Conservation (phyloP, 2,888 invertebrate genomes). For the Tricholauxania praeusta region DNA sequence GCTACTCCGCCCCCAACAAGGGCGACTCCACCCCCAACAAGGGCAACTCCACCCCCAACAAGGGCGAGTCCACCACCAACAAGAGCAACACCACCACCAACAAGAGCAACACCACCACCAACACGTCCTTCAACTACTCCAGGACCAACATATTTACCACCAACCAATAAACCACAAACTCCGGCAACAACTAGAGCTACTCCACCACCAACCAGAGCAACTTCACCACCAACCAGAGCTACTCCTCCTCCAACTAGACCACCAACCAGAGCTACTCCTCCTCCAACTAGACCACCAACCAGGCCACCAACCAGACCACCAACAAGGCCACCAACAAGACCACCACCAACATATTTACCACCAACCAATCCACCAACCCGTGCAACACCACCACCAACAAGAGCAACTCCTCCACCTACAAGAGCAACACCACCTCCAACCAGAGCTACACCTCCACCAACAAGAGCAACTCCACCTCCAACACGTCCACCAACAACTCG, state of each 20-base stretch:
- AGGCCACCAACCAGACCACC: conserved; percentile 44
- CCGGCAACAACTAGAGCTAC: conserved; percentile 23
- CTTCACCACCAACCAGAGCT: conserved; percentile 38
- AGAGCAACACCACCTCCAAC: conserved; percentile 29
- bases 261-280: conserved; percentile 36
- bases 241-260: conserved; percentile 38
- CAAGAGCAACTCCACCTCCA: conserved; percentile 8
- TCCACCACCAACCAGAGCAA: conserved; percentile 36
- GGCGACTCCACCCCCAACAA: conserved; percentile 6
- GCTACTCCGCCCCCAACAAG: conserved; percentile 32
- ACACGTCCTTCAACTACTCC: conserved; percentile 36
- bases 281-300: conserved; percentile 25
- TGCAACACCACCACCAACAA: conserved; percentile 41
- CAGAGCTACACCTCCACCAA: conserved; percentile 14
- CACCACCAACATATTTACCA: conserved; percentile 40
- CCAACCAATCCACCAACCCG: conserved; percentile 34
- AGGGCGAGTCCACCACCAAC: conserved; percentile 33
- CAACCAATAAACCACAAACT: conserved; percentile 35
- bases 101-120: conserved; percentile 2
- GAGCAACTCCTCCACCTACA: conserved; percentile 6
- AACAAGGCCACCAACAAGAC: conserved; percentile 44
- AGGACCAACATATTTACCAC: conserved; percentile 38
- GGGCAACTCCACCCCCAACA: conserved; percentile 34
- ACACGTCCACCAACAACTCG: too few relatives aligned
- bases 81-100: neutral